These are phyloP conservation scores for Rhodinocichla rosea DNA, from an alignment of 2,113 vertebrate species.

Conservation along the genomic window DNA sequence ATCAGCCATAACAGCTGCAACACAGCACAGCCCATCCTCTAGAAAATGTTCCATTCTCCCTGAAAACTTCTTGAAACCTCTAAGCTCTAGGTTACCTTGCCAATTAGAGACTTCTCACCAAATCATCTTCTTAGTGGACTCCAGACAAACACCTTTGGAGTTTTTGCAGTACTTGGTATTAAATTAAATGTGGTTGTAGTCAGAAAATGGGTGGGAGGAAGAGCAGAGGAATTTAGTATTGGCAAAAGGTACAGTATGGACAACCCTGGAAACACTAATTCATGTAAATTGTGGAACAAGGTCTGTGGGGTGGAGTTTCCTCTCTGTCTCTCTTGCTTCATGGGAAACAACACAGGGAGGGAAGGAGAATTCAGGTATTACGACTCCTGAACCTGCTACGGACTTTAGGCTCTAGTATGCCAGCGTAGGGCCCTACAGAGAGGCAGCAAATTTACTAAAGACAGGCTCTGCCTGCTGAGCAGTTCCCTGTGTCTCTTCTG, in stretches of 20 bases:
- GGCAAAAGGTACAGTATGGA: background rate
- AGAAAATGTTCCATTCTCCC: background rate
- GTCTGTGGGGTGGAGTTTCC: background rate
- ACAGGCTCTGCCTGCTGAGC: background rate
- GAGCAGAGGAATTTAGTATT: background rate
- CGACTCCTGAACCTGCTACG: background rate
- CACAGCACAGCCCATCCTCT: background rate
- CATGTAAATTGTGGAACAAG: background rate
- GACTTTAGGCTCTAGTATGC: background rate
- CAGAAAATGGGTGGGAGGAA: background rate
- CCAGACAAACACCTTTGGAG: background rate
- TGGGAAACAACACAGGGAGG: background rate
- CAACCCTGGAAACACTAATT: background rate
- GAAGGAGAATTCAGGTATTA: background rate
- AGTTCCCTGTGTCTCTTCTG: background rate
- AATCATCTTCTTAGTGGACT: background rate
- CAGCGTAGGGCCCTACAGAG: background rate
- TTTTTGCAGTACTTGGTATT: background rate
- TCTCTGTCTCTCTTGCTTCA: background rate
- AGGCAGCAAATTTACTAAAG: background rate
- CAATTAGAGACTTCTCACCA: background rate
- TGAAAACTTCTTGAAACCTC: background rate
- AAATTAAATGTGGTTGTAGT: background rate
- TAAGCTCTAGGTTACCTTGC: background rate
- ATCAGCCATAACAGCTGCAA: fast-evolving